These are phyloP conservation scores for Drosophila virilis DNA, from an alignment of 1,140 invertebrate genomes.

Conservation along the genomic window DNA sequence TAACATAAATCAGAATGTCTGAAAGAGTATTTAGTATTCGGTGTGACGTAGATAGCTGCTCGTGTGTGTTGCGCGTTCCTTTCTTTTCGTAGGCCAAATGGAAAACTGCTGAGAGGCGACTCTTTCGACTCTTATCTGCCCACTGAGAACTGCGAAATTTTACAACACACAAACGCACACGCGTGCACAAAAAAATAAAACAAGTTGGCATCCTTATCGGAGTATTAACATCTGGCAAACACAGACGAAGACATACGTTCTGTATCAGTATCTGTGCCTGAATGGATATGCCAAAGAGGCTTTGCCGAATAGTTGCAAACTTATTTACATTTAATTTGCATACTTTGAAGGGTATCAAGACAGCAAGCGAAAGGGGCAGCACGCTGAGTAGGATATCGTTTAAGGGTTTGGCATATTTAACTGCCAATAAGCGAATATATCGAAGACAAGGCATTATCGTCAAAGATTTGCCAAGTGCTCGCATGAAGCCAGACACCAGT, in stretches of 20 bases:
- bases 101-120: conserved; percentile 9
- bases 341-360: conserved; percentile 54
- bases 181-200: neutral
- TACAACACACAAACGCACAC: conserved; percentile 18
- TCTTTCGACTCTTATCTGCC: conserved; percentile 40
- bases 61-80: conserved; percentile 6
- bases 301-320: conserved; percentile 67
- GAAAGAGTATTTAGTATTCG: conserved; percentile 1
- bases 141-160: conserved; percentile 49
- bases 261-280: conserved; percentile 1
- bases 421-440: conserved; percentile 44
- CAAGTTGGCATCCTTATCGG: conserved; percentile 33
- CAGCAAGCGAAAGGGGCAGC: conserved; percentile 3
- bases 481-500: neutral
- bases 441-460: conserved; percentile 16
- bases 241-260: conserved; percentile 26
- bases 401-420: conserved; percentile 33
- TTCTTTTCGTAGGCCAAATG: conserved; percentile 43
- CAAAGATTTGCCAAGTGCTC: conserved; percentile 16
- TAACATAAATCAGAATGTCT: too few relatives aligned
- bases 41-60: neutral
- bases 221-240: conserved; percentile 31
- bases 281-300: neutral
- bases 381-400: neutral
- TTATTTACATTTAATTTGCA: conserved; percentile 84